phyloP scores from a whole-genome alignment of 1,140 invertebrate genomes.

The Micrasema minimum region DNA sequence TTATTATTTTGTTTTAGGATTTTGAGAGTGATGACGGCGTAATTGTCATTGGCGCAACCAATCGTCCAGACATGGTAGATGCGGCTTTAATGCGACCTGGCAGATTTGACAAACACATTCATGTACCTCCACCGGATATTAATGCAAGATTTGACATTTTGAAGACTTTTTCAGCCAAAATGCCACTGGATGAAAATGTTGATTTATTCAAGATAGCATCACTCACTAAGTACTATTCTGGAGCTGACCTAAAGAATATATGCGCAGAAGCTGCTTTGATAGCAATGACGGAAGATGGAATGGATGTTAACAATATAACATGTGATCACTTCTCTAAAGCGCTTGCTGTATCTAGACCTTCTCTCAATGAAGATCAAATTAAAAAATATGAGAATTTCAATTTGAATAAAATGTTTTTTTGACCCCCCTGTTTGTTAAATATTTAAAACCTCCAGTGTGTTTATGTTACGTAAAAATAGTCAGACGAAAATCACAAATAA shows the following conservation, averaged over 20 bases:
- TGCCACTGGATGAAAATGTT: constrained; percentile 71
- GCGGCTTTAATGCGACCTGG: constrained; percentile 80
- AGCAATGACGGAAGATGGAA: constrained; percentile 71
- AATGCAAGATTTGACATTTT: constrained; percentile 72
- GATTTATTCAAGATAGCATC: constrained; percentile 70
- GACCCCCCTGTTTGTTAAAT: background rate
- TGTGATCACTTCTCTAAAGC: constrained; percentile 68
- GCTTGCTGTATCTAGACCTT: constrained; percentile 66
- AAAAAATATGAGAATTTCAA: constrained; percentile 42
- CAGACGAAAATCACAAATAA: too few relatives aligned
- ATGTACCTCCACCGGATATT: constrained; percentile 78
- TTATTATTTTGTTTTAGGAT: constrained; percentile 19
- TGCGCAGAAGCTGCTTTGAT: constrained; percentile 78
- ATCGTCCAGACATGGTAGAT: constrained; percentile 83
- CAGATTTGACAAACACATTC: constrained; percentile 78
- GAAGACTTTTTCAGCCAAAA: constrained; percentile 68
- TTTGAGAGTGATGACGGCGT: constrained; percentile 59
- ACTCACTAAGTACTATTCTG: constrained; percentile 76
- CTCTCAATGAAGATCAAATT: constrained; percentile 53
- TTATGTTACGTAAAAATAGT: too few relatives aligned
- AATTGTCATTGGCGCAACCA: constrained; percentile 79
- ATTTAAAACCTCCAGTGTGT: too few relatives aligned
- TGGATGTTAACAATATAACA: constrained; percentile 61
- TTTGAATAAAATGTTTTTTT: constrained; percentile 31
- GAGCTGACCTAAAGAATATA: constrained; percentile 80